These are phyloP conservation scores for Phthorimaea operculella DNA, from an alignment of 1,140 invertebrate species.

Conservation along the genomic window DNA sequence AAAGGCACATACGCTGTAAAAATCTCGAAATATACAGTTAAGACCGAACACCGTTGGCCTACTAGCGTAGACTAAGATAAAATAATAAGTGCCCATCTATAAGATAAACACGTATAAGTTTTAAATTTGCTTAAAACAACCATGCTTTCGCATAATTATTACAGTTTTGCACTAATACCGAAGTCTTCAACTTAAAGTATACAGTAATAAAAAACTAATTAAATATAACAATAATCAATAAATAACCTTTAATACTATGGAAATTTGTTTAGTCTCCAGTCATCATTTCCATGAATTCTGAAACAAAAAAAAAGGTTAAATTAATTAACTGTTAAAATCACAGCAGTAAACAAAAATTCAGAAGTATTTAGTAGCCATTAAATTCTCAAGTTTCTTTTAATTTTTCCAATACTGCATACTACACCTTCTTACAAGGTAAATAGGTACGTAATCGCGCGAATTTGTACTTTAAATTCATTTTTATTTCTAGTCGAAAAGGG, in stretches of 20 bases:
- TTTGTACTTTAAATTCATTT: too few relatives aligned
- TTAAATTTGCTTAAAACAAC: conserved; percentile 28
- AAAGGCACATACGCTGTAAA: too few relatives aligned
- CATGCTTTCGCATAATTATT: conserved; percentile 55
- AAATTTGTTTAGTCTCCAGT: conserved; percentile 75
- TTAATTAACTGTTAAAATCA: neutral
- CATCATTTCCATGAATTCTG: conserved; percentile 91
- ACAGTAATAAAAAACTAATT: conserved; percentile 50
- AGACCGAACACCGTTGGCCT: conserved; percentile 18
- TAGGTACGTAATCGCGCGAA: too few relatives aligned
- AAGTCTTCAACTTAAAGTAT: conserved; percentile 40
- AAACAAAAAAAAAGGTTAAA: conserved; percentile 34
- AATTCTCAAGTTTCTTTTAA: too few relatives aligned
- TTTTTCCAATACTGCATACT: too few relatives aligned
- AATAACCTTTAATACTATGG: conserved; percentile 35
- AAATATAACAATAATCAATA: conserved; percentile 25
- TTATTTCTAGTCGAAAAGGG: too few relatives aligned
- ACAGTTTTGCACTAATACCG: conserved; percentile 52
- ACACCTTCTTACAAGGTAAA: too few relatives aligned
- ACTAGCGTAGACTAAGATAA: conserved; percentile 3
- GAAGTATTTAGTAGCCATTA: too few relatives aligned
- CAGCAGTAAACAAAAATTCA: too few relatives aligned
- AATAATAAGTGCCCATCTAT: conserved; percentile 38
- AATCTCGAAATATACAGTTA: neutral
- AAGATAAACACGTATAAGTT: conserved; percentile 36